A percentile compares a stretch with the other conserved stretches of the same genome.
These are phyloP conservation scores for Leptinotarsa haldemani DNA, from an alignment of 2,888 invertebrate species.

Conservation along the genomic window DNA sequence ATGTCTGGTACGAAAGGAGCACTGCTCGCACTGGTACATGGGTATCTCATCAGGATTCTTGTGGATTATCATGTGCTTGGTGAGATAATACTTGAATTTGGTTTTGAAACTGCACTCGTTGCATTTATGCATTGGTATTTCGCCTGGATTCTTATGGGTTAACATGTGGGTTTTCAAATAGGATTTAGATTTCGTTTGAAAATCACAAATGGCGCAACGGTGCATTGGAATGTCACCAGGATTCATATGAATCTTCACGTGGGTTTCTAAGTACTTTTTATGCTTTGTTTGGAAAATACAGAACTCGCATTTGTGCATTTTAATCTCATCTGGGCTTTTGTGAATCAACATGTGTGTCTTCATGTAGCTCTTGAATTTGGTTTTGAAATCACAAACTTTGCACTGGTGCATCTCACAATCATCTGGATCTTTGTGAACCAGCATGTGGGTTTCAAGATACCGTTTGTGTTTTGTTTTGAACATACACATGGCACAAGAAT, in stretches of 20 bases:
- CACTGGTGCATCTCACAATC: slow-evolving; percentile 47
- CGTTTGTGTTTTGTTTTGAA: slow-evolving; percentile 47
- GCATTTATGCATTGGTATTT: slow-evolving; percentile 47
- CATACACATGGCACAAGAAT: slow-evolving; percentile 43
- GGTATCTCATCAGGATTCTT: slow-evolving; percentile 44
- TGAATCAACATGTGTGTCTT: slow-evolving; percentile 49
- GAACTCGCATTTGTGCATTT: slow-evolving; percentile 44
- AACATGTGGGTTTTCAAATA: slow-evolving; percentile 49
- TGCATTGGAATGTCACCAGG: slow-evolving; percentile 49
- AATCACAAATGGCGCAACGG: slow-evolving; percentile 45
- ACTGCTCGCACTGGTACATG: slow-evolving; percentile 48
- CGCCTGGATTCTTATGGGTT: slow-evolving; percentile 46
- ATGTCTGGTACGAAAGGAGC: slow-evolving; percentile 46
- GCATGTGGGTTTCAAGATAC: slow-evolving; percentile 48
- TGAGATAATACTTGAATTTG: slow-evolving; percentile 49
- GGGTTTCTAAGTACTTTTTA: slow-evolving; percentile 48
- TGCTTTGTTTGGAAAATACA: slow-evolving; percentile 48
- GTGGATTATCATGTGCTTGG: slow-evolving; percentile 47
- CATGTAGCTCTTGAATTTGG: slow-evolving; percentile 50
- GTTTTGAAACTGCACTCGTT: slow-evolving; percentile 47
- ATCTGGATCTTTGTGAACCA: slow-evolving; percentile 46
- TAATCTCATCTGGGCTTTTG: slow-evolving; percentile 44
- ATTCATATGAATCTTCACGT: slow-evolving; percentile 47
- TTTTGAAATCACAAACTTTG: slow-evolving; percentile 46
- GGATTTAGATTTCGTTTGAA: slow-evolving; percentile 50